Conservation (phyloP, 2,797 vertebrate genomes). For the Trematocara caparti region DNA sequence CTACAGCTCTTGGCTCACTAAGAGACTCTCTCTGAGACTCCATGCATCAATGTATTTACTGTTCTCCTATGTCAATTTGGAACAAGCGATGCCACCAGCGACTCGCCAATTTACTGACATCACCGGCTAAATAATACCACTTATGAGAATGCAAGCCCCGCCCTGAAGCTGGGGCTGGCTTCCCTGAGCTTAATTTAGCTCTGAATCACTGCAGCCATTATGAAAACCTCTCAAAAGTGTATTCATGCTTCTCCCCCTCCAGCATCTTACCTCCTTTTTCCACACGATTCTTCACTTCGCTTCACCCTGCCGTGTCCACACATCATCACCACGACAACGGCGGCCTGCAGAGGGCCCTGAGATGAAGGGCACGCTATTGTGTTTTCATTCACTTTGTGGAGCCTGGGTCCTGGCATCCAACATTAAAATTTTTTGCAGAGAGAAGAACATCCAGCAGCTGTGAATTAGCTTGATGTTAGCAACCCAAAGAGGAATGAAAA, state of each 20-base stretch:
- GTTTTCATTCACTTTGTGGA: neutral
- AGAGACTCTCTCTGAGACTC: neutral
- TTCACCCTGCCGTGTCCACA: slow-evolving; percentile 28
- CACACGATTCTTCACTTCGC: slow-evolving; percentile 47
- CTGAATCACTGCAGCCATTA: slow-evolving; percentile 72
- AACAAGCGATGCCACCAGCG: slow-evolving; percentile 41
- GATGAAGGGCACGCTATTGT: neutral
- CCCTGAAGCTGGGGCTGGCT: slow-evolving; percentile 59
- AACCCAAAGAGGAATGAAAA: neutral
- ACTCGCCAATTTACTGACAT: slow-evolving; percentile 67
- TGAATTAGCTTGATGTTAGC: neutral
- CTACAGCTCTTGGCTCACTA: neutral
- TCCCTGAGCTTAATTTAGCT: slow-evolving; percentile 59
- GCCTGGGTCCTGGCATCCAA: neutral
- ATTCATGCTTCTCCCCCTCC: slow-evolving; percentile 63
- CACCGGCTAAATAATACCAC: slow-evolving; percentile 61
- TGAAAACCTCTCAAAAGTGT: slow-evolving; percentile 59
- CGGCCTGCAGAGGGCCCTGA: slow-evolving; percentile 19
- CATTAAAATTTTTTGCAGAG: neutral
- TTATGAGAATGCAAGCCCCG: slow-evolving; percentile 62
- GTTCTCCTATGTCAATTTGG: slow-evolving; percentile 54
- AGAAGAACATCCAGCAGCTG: neutral
- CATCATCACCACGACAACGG: slow-evolving; percentile 19
- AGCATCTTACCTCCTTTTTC: slow-evolving; percentile 71
- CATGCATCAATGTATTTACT: slow-evolving; percentile 57